These are phyloP conservation scores for Agrochola circellaris DNA, from an alignment of 2,888 invertebrate genomes.

Conservation along the genomic window DNA sequence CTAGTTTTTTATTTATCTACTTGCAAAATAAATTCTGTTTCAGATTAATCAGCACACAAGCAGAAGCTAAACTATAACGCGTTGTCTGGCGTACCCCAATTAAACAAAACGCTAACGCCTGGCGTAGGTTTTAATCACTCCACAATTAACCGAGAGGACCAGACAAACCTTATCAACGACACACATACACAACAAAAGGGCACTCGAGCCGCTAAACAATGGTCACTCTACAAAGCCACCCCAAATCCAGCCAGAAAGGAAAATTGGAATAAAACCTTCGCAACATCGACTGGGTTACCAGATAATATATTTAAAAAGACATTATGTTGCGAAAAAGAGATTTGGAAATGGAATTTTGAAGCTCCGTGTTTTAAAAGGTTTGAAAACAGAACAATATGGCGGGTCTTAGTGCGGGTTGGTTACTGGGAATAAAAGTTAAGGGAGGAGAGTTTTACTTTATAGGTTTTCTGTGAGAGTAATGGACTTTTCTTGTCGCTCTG, in stretches of 20 bases:
- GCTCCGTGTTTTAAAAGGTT: slow-evolving; percentile 55
- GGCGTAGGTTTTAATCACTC: slow-evolving; percentile 59
- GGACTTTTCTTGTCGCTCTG: slow-evolving; percentile 70
- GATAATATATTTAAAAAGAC: slow-evolving; percentile 69
- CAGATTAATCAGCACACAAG: slow-evolving; percentile 2
- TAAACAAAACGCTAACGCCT: slow-evolving; percentile 51
- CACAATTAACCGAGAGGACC: slow-evolving; percentile 72
- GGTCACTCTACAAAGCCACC: slow-evolving; percentile 75
- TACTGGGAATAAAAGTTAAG: slow-evolving; percentile 57
- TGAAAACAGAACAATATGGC: slow-evolving; percentile 58
- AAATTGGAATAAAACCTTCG: slow-evolving; percentile 73
- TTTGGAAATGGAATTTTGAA: slow-evolving; percentile 58
- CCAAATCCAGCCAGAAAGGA: slow-evolving; percentile 76
- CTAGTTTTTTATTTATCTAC: slow-evolving; percentile 1
- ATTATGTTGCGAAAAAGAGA: slow-evolving; percentile 59
- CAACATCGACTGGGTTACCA: slow-evolving; percentile 64
- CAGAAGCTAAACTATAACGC: slow-evolving; percentile 33
- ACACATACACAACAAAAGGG: slow-evolving; percentile 77
- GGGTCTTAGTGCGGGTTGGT: slow-evolving; percentile 42
- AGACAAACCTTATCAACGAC: slow-evolving; percentile 74
- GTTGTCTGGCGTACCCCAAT: slow-evolving; percentile 41
- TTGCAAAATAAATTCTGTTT: neutral
- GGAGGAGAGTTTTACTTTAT: slow-evolving; percentile 53
- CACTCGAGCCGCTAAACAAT: slow-evolving; percentile 75
- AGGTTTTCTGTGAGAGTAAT: slow-evolving; percentile 65